Evolutionary conservation across 2,797 vertebrate species (phyloP), one percentile per base, ranked within the genome.

Genomic region (Hozukius guyotensis): DNA sequence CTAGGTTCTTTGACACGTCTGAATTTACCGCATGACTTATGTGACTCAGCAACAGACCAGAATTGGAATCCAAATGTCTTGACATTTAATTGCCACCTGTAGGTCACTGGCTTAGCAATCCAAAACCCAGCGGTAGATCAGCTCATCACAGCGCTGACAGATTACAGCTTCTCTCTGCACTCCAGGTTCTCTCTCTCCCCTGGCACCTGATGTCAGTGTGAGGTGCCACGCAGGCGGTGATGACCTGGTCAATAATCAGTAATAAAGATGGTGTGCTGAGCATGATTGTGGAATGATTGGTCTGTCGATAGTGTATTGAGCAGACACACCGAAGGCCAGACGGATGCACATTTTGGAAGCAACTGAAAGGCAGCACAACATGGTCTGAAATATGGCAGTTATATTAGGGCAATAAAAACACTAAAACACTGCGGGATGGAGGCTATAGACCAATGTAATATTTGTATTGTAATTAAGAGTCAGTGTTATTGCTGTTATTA

Each of bases 231-330:
- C 93, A 80, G 86, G 94, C 92, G 90, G 94, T 95, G 96, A 97
- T 97, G 96, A 97, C 96, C 96, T 96, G 97, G 97, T 98, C 97
- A 98, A 97, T 97, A 96, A 96, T 96, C 95, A 69, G 93, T 97
- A 97, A 97, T 98, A 98, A 97, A 98, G 97, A 96, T 96, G 96
- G 96, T 96, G 95, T 97, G 95, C 96, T 97, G 96, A 95, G 96
- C 95, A 96, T 97, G 97, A 98, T 97, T 97, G 97, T 95, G 95
- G 95, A 97, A 97, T 97, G 97, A 98, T 97, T 96, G 95, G 90
- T 96, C 96, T 96, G 96, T 96, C 97, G 94, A 97, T 98, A 97
- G 92, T 83, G 90, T 93, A 93, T 93, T 83, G 92, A 93, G 92
- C 92, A 84, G 89, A 85, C 88, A 66, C 83, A 82, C 81, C 32